These are phyloP conservation scores for Thecocarcelia acutangulata DNA, from an alignment of 2,888 invertebrate species.

Conservation along the genomic window DNA sequence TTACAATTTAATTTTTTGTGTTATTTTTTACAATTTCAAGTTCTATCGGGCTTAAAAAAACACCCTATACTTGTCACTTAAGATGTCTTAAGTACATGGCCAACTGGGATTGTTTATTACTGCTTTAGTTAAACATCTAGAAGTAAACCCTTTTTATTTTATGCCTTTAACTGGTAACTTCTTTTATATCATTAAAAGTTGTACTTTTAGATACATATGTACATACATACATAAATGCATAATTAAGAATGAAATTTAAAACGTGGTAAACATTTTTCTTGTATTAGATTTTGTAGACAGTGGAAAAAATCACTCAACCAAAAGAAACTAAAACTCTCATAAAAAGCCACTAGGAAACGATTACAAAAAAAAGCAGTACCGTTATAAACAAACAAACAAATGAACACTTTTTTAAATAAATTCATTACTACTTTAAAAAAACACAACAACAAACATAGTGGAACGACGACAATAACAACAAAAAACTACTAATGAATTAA, in stretches of 20 bases:
- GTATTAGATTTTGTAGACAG: constrained; percentile 7
- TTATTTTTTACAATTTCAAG: no score
- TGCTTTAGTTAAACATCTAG: not conserved
- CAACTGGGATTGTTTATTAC: no score
- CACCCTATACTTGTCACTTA: no score
- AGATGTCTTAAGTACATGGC: no score
- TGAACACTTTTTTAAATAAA: constrained; percentile 51
- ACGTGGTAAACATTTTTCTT: constrained; percentile 47
- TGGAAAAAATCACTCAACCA: constrained; percentile 55
- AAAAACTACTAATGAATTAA: constrained; percentile 67
- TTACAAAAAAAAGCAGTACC: constrained; percentile 31
- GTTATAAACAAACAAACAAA: constrained; percentile 47
- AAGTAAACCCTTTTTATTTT: no score
- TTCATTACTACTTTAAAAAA: constrained; percentile 50
- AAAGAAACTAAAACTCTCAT: constrained; percentile 37
- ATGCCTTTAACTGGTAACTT: constrained; percentile 10
- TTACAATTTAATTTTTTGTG: no score
- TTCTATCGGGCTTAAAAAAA: no score
- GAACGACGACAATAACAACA: constrained; percentile 51
- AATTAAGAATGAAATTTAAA: constrained; percentile 64
- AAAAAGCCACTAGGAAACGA: constrained; percentile 14
- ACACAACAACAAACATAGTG: constrained; percentile 36
- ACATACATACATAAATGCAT: constrained; percentile 32
- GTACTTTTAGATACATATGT: not conserved
- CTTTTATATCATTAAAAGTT: not conserved